phyloP scores from a whole-genome alignment of 2,797 vertebrate species.

The Acropternis orthonyx region DNA sequence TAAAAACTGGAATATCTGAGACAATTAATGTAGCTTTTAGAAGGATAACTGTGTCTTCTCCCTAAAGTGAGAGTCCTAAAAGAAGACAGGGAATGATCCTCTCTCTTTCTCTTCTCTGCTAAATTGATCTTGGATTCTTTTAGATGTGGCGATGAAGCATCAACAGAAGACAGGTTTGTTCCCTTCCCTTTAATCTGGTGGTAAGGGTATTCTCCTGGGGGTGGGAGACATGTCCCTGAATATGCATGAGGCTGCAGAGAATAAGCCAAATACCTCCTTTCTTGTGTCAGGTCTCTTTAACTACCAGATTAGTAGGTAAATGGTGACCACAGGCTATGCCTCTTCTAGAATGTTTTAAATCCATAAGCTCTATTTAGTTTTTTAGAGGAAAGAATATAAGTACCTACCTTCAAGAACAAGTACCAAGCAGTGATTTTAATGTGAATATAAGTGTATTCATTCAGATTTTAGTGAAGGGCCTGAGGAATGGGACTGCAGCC shows the following conservation, averaged over 20 bases:
- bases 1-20: neutral
- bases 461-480: neutral
- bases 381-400: neutral
- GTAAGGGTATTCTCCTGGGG: neutral
- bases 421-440: neutral
- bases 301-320: neutral
- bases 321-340: neutral
- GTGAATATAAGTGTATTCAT: neutral
- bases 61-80: neutral
- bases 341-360: neutral
- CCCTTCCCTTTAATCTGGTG: neutral
- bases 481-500: neutral
- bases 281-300: neutral
- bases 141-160: neutral
- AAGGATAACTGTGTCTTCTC: neutral
- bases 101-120: neutral
- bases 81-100: neutral
- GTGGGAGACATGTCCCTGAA: neutral
- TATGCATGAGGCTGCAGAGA: neutral
- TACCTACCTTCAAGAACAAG: neutral
- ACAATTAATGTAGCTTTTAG: neutral
- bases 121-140: conserved; percentile 17
- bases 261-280: neutral
- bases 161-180: neutral
- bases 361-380: neutral